These are phyloP conservation scores for Zaprionus lachaisei DNA, from an alignment of 1,140 invertebrate species.

Conservation along the genomic window DNA sequence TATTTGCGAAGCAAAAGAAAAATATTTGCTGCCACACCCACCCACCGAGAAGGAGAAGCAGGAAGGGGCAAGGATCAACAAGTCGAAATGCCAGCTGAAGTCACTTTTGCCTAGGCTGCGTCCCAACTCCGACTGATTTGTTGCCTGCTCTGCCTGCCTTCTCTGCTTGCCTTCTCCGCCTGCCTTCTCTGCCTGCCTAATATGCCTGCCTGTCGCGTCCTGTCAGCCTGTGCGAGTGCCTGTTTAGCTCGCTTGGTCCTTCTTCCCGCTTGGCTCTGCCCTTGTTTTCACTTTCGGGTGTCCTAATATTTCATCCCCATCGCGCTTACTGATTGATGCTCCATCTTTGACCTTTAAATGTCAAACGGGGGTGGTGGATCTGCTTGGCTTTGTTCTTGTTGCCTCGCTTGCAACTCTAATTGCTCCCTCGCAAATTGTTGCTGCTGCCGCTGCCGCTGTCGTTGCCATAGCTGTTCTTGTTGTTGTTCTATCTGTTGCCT, in stretches of 20 bases:
- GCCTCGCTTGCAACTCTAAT: slow-evolving; percentile 65
- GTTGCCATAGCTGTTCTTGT: slow-evolving; percentile 33
- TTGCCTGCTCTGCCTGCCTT: neutral
- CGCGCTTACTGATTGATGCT: slow-evolving; percentile 65
- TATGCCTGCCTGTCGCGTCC: neutral
- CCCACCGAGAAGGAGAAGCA: neutral
- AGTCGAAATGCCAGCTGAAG: slow-evolving; percentile 43
- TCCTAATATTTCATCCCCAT: slow-evolving; percentile 46
- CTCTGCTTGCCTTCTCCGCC: neutral
- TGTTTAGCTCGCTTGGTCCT: slow-evolving; percentile 19
- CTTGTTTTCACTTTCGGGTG: slow-evolving; percentile 31
- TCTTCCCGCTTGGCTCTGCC: neutral
- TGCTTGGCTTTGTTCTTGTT: slow-evolving; percentile 20
- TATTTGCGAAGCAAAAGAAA: slow-evolving; percentile 35
- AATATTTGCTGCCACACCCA: slow-evolving; percentile 30
- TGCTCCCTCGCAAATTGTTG: slow-evolving; percentile 36
- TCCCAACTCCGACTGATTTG: slow-evolving; percentile 29
- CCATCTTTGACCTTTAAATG: slow-evolving; percentile 77
- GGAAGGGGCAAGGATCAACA: slow-evolving; percentile 41
- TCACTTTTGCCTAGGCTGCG: slow-evolving; percentile 17
- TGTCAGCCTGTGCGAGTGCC: slow-evolving; percentile 12
- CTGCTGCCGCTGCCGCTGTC: neutral
- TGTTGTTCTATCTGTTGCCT: neutral
- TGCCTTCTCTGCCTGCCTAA: neutral
- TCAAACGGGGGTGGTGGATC: slow-evolving; percentile 45